Base-by-base conservation (phyloP, 1,140 invertebrate genomes). In the Drosophila paulistorum region DNA sequence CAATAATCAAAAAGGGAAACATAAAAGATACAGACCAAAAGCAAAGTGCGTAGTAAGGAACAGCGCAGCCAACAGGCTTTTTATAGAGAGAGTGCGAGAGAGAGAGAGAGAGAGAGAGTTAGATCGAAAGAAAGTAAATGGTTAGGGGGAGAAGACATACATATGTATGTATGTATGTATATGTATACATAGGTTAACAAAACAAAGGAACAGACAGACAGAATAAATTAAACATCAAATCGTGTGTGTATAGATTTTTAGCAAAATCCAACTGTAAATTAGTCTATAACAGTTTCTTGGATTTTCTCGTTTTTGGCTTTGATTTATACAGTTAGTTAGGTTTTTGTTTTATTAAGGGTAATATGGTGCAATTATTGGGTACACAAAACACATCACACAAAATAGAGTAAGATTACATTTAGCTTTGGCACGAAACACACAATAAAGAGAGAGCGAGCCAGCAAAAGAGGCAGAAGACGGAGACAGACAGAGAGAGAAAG, bases 41-140 rank as follows among this genome's bases (percentile, higher is more conserved):
- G 55, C 74, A 85, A 85, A 85, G 77, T 85, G 81, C 81, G 81
- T 85, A 85, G 81, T 84, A 84, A 75, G 64, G 57, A 63, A 74
- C 37, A 71, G 66, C 51, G 65, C 41, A 54, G 51, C 59, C 17
- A 51, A 51, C 45, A 51, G 45, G 45, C 45, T 51, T 23, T 48
- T 39, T 60, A 64, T 58, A 39, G 48, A 57, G 42, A 65, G 67
- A 65, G 68, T 39, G 14, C 13, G 61, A 65, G 65, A 61, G 70
- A 63, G 48, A 35, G 33, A 14, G 10, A 11, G n/a, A n/a, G n/a
- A n/a, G n/a, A n/a, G 37, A 13, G 10, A 39, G 37, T 5, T 30
- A 30, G 30, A 30, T 30, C 2, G 11, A 13, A 13, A 39, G 37
- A 39, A 39, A 39, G 37, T 39, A 39, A 3, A n/a, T 5, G 11